phyloP scores from a whole-genome alignment of 2,888 invertebrate species.

The Trichopria drosophilae region DNA sequence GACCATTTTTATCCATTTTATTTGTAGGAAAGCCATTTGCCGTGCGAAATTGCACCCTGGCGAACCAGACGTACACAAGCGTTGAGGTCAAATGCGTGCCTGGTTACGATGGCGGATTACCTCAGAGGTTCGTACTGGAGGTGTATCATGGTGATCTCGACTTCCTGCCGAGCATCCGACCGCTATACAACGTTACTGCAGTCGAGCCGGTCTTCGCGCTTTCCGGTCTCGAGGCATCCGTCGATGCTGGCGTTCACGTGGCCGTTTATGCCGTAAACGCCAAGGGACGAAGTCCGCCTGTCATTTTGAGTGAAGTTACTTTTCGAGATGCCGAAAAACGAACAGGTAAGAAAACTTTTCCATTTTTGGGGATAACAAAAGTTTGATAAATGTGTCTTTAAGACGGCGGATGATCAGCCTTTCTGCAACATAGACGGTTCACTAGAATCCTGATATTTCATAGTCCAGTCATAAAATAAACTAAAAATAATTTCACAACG shows the following conservation, averaged over 20 bases:
- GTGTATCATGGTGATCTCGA: constrained; percentile 64
- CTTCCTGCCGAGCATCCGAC: constrained; percentile 44
- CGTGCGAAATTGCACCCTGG: constrained; percentile 81
- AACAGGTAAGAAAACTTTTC: constrained; percentile 63
- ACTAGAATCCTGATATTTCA: too few relatives aligned
- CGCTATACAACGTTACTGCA: constrained; percentile 66
- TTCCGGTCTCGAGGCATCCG: constrained; percentile 72
- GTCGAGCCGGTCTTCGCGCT: constrained; percentile 75
- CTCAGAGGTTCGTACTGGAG: constrained; percentile 83
- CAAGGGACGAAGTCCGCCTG: constrained; percentile 77
- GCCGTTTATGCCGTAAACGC: constrained; percentile 79
- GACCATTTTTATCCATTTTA: too few relatives aligned
- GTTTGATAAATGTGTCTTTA: not conserved
- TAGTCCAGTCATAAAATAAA: too few relatives aligned
- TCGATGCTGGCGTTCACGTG: constrained; percentile 75
- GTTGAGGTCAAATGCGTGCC: constrained; percentile 80
- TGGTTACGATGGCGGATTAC: constrained; percentile 87
- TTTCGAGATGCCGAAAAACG: constrained; percentile 80
- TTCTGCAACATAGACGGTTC: too few relatives aligned
- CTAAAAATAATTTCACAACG: too few relatives aligned
- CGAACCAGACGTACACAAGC: constrained; percentile 82
- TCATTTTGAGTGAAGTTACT: constrained; percentile 74
- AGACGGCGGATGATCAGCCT: too few relatives aligned
- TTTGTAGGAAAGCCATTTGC: constrained; percentile 78
- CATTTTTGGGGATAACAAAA: not conserved